These are phyloP conservation scores for Ceratitis capitata DNA, from an alignment of 1,140 invertebrate species.

Conservation along the genomic window DNA sequence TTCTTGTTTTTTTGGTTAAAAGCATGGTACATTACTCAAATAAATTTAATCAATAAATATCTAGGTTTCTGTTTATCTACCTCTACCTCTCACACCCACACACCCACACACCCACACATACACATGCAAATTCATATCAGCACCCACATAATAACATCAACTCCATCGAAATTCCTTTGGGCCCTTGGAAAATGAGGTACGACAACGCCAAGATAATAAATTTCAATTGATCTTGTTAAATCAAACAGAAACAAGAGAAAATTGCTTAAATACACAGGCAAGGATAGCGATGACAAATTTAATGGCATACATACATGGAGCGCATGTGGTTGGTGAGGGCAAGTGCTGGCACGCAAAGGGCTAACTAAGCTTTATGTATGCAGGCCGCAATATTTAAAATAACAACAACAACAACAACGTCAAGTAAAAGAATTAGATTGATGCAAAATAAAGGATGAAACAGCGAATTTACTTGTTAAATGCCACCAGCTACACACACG, in stretches of 20 bases:
- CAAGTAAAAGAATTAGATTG: neutral
- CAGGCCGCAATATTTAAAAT: neutral
- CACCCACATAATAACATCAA: neutral
- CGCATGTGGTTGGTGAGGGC: neutral
- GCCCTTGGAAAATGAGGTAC: neutral
- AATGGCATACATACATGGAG: neutral
- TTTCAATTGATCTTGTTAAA: conserved; percentile 32
- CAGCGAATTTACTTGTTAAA: neutral
- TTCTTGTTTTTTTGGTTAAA: too few relatives aligned
- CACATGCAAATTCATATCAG: neutral
- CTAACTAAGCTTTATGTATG: neutral
- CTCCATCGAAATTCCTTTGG: neutral
- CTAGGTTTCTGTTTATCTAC: too few relatives aligned
- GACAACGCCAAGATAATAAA: neutral
- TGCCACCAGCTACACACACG: neutral
- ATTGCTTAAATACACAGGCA: neutral
- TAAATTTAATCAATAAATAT: too few relatives aligned
- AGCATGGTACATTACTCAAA: too few relatives aligned
- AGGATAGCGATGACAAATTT: neutral
- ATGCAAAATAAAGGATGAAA: neutral
- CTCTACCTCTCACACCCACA: too few relatives aligned
- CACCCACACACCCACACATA: neutral
- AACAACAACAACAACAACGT: neutral
- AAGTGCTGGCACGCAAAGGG: neutral
- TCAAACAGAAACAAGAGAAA: conserved; percentile 28